A percentile compares a stretch with the other conserved stretches of the same genome.
These are phyloP conservation scores for Coenonympha arcania DNA, from an alignment of 2,888 invertebrate genomes.

Conservation along the genomic window DNA sequence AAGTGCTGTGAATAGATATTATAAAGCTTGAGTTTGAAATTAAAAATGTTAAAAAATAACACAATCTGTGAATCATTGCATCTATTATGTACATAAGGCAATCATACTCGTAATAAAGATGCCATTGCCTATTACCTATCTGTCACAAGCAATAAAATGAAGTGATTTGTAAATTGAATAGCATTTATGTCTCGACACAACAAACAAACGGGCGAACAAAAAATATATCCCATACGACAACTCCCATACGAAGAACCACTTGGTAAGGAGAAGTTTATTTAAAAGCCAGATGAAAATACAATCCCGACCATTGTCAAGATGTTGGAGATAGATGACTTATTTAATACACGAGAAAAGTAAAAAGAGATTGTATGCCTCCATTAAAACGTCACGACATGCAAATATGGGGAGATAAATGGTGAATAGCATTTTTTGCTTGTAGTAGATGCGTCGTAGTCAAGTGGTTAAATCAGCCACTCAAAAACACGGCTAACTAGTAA, in stretches of 20 bases:
- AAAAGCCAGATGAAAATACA: slow-evolving; percentile 12
- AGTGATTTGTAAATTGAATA: slow-evolving; percentile 1
- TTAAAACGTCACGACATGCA: slow-evolving; percentile 30
- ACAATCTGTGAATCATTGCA: no score
- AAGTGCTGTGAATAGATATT: no score
- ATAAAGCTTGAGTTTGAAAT: no score
- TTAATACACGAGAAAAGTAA: slow-evolving; percentile 22
- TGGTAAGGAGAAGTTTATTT: slow-evolving; percentile 6
- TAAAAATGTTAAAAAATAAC: no score
- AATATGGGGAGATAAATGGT: slow-evolving; percentile 28
- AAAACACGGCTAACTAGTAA: no score
- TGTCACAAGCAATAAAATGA: neutral
- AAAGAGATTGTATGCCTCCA: slow-evolving; percentile 27
- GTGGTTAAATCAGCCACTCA: no score
- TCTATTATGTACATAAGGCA: no score
- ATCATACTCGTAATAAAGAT: neutral
- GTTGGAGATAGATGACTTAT: slow-evolving; percentile 23
- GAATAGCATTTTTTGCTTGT: slow-evolving; percentile 27
- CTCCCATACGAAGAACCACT: slow-evolving; percentile 3
- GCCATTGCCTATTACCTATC: no score
- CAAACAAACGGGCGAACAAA: neutral
- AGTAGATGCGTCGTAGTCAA: no score
- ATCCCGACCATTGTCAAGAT: slow-evolving; percentile 14
- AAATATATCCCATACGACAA: slow-evolving; percentile 1
- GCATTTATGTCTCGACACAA: slow-evolving; percentile 3